These are phyloP conservation scores for Chaenodraco wilsoni DNA, from an alignment of 2,797 vertebrate genomes.

Conservation along the genomic window DNA sequence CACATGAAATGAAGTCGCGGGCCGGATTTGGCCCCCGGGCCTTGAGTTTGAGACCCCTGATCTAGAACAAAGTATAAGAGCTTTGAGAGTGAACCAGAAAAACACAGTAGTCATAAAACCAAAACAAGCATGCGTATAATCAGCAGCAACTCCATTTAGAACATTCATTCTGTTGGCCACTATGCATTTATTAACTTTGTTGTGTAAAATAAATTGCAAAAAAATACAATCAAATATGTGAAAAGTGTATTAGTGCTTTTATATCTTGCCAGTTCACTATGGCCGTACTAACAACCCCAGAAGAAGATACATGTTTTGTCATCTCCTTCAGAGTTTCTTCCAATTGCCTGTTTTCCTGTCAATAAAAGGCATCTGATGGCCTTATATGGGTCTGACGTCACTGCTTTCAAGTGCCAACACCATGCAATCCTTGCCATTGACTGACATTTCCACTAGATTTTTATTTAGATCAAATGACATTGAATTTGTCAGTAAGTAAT, in stretches of 20 bases:
- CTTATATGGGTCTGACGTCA: too few species aligned
- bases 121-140: not conserved
- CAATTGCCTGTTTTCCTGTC: not conserved
- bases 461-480: constrained; percentile 5
- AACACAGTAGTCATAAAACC: not conserved
- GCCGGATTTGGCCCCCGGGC: too few species aligned
- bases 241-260: too few species aligned
- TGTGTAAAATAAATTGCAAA: too few species aligned
- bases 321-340: not conserved
- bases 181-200: not conserved
- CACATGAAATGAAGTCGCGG: too few species aligned
- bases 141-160: not conserved
- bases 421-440: not conserved
- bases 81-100: not conserved
- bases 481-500: constrained; percentile 17
- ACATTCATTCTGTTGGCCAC: not conserved
- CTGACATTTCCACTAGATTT: constrained; percentile 8
- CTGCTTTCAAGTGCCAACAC: too few species aligned
- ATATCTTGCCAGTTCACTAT: too few species aligned
- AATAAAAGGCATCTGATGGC: too few species aligned
- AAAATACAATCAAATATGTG: too few species aligned
- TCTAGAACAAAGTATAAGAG: not conserved
- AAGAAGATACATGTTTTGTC: too few species aligned
- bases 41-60: too few species aligned
- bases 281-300: too few species aligned